Evolutionary conservation across 2,113 vertebrate genomes (phyloP).

Genomic region (Grammomys dolichurus): DNA sequence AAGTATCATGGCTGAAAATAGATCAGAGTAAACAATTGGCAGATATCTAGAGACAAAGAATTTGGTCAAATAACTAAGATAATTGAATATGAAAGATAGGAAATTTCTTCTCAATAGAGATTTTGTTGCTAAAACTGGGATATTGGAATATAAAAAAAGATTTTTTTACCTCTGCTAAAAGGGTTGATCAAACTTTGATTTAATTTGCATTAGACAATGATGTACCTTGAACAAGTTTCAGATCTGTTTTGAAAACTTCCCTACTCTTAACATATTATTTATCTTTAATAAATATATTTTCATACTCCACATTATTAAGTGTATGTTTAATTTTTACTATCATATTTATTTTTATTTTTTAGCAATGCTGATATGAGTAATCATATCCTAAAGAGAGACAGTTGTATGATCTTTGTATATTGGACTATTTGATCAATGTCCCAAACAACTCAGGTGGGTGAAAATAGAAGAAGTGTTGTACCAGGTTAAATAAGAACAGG

Average conservation of each 20-base stretch:
- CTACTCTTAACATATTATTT: not conserved
- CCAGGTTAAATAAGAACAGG: not conserved
- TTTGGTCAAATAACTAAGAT: not conserved
- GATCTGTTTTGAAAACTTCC: not conserved
- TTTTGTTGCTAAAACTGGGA: not conserved
- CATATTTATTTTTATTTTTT: not conserved
- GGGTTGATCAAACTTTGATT: not conserved
- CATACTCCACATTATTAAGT: not conserved
- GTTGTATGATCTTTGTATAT: not conserved
- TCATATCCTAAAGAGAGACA: not conserved
- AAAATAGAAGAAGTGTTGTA: too few relatives aligned
- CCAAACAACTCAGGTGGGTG: not conserved
- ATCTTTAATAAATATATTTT: not conserved
- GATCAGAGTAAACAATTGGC: not conserved
- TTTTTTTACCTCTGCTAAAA: rapidly evolving
- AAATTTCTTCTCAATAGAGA: not conserved
- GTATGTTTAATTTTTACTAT: not conserved
- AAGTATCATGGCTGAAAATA: not conserved
- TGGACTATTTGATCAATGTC: too few relatives aligned
- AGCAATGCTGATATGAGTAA: not conserved
- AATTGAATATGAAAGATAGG: not conserved
- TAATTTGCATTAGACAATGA: not conserved
- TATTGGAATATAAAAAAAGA: rapidly evolving
- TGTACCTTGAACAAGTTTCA: not conserved
- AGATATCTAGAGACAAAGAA: rapidly evolving